Conservation (phyloP, 2,888 invertebrate species). For the Rutpela maculata region DNA sequence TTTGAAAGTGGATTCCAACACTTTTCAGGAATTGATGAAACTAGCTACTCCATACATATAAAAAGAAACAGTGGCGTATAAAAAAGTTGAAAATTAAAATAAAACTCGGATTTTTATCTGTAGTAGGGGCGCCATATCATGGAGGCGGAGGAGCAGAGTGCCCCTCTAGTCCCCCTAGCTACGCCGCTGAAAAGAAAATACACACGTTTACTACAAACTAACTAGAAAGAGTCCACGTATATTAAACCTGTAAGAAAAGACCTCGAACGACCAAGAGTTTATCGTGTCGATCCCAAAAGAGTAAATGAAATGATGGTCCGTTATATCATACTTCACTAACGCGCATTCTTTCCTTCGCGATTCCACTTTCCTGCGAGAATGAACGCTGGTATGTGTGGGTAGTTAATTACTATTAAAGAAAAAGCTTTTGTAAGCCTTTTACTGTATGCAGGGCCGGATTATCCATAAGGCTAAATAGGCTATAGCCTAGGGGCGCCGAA, state of each 20-base stretch:
- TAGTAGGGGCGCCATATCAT: too few species aligned
- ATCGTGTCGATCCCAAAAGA: constrained; percentile 8
- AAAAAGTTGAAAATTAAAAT: background rate
- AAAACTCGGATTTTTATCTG: background rate
- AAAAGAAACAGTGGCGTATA: constrained; percentile 15
- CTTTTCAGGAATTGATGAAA: background rate
- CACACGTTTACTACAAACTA: too few species aligned
- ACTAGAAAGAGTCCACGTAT: background rate
- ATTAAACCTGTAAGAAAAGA: constrained; percentile 6
- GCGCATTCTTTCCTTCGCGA: constrained; percentile 13
- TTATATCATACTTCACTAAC: background rate
- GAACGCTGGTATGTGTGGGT: too few species aligned
- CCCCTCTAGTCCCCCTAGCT: too few species aligned
- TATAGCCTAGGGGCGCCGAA: too few species aligned
- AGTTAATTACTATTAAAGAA: too few species aligned
- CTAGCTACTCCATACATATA: constrained; percentile 10
- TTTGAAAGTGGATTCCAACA: constrained; percentile 2
- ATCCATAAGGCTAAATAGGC: too few species aligned
- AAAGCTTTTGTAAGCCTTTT: too few species aligned
- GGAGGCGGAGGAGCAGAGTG: too few species aligned
- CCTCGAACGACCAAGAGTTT: background rate
- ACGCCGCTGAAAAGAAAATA: too few species aligned
- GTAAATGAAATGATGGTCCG: background rate
- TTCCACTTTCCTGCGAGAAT: too few species aligned
- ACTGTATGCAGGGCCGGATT: too few species aligned